These are phyloP conservation scores for Andrena trimmerana DNA, from an alignment of 2,888 invertebrate species.

Conservation along the genomic window DNA sequence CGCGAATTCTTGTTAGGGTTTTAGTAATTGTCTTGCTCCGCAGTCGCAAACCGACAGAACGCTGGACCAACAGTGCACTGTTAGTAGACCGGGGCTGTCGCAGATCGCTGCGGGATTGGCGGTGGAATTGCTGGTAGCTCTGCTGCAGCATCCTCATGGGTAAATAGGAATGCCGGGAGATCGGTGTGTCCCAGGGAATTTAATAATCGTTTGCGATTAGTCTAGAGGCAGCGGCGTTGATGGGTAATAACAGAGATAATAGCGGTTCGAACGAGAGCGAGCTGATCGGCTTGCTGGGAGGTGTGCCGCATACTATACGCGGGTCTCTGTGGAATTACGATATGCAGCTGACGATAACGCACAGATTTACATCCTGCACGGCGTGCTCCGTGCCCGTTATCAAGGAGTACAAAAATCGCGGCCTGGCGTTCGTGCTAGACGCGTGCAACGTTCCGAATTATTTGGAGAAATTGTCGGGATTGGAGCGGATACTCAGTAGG, in stretches of 20 bases:
- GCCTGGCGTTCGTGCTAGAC: constrained; percentile 87
- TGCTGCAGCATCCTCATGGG: constrained; percentile 94
- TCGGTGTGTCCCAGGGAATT: too few relatives aligned
- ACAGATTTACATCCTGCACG: constrained; percentile 95
- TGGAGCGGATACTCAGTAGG: constrained; percentile 83
- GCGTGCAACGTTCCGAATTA: constrained; percentile 88
- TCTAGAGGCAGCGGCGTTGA: constrained; percentile 79
- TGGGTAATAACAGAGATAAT: constrained; percentile 86
- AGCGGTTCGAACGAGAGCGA: constrained; percentile 80
- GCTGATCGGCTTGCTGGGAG: constrained; percentile 90
- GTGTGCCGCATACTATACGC: constrained; percentile 96
- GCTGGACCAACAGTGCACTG: constrained; percentile 99
- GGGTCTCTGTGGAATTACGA: constrained; percentile 95
- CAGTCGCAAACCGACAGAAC: constrained; percentile 96
- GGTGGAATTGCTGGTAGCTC: constrained; percentile 94
- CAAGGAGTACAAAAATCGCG: constrained; percentile 82
- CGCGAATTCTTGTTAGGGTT: background rate
- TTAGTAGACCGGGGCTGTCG: constrained; percentile 97
- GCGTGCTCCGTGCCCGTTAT: constrained; percentile 91
- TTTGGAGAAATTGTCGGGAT: constrained; percentile 88
- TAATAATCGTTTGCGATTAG: constrained; percentile 52
- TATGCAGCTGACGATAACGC: constrained; percentile 93
- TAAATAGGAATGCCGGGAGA: constrained; percentile 79
- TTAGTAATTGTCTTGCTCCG: constrained; percentile 69
- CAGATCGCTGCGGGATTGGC: constrained; percentile 96